Percentiles rank a stretch among this genome's conserved stretches.
Evolutionary conservation across 2,888 invertebrate species (phyloP).

Genomic region (Scrobipalpa atriplicella): DNA sequence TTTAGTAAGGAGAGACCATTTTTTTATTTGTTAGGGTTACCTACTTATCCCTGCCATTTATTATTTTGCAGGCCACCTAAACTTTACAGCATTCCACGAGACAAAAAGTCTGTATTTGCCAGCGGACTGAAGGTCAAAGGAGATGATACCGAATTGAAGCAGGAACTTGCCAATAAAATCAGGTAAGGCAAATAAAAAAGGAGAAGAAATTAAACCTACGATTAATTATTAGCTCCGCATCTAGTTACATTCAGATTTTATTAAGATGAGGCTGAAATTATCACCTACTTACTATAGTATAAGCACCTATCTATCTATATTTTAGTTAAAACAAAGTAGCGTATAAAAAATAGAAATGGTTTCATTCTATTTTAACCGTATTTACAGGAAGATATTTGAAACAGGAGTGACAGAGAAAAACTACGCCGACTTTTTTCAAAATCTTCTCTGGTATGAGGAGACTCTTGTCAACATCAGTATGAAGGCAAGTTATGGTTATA

Average conservation of each 20-base stretch:
- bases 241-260: too few species aligned
- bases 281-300: too few species aligned
- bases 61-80: too few species aligned
- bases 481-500: conserved; percentile 48
- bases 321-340: too few species aligned
- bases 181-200: not conserved
- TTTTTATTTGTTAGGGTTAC: too few species aligned
- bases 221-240: too few species aligned
- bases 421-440: conserved; percentile 79
- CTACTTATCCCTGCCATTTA: too few species aligned
- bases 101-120: not conserved
- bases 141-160: not conserved
- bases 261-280: too few species aligned
- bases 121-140: not conserved
- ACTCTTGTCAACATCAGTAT: conserved; percentile 62
- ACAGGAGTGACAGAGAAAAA: conserved; percentile 61
- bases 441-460: conserved; percentile 85
- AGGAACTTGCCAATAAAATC: not conserved
- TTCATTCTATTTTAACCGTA: not conserved
- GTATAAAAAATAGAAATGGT: too few species aligned
- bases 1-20: too few species aligned
- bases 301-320: too few species aligned
- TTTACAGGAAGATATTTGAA: conserved; percentile 49
- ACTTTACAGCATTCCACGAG: not conserved
- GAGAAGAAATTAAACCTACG: not conserved